Base-by-base conservation (phyloP, 2,113 vertebrate species). In the Psittacula cyanocephala region DNA sequence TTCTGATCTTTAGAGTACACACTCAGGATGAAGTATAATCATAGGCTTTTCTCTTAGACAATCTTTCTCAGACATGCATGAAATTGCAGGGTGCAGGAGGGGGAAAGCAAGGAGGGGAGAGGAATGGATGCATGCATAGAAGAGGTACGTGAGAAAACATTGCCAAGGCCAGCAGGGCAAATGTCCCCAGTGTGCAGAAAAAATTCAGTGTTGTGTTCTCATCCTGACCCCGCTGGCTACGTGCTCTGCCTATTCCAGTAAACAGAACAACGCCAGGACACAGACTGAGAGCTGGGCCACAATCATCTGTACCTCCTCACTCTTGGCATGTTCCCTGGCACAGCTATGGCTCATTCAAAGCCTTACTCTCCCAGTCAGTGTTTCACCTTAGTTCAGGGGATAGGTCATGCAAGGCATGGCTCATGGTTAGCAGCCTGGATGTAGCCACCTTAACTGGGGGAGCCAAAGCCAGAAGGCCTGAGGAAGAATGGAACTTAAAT, bases 131-230 rank as follows among this genome's bases (percentile, higher is more conserved):
- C 37, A 79, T 29, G 37, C 57, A 67, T 71, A 59, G 24, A 80
- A 94, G 28, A 25, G 37, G 25, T 50, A 81, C 75, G 46, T 93
- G 85, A 93, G 93, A 85, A 95, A 95, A 87, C 46, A 7, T 9
- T 85, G 93, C 84, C 93, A 89, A 87, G 89, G 83, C 81, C 89
- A 95, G 70, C 70, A 86, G 91, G 89, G 57, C 74, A 94, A 69
- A 65, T n/a, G 44, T 91, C 89, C 81, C 70, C 35, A 47, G 89
- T 15, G 86, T 78, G 86, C 83, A 91, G 53, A 69, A 94, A 94
- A 57, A 82, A 82, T 68, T 62, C 79, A 77, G 71, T 11, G 43
- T 89, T 81, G 27, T 53, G 81, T 89, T 95, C 87, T 62, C 75
- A 80, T 94, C 74, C 78, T 88, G 87, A 92, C 78, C 84, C 65